Base-by-base conservation (phyloP, 2,113 vertebrate species). In the Saccopteryx bilineata region DNA sequence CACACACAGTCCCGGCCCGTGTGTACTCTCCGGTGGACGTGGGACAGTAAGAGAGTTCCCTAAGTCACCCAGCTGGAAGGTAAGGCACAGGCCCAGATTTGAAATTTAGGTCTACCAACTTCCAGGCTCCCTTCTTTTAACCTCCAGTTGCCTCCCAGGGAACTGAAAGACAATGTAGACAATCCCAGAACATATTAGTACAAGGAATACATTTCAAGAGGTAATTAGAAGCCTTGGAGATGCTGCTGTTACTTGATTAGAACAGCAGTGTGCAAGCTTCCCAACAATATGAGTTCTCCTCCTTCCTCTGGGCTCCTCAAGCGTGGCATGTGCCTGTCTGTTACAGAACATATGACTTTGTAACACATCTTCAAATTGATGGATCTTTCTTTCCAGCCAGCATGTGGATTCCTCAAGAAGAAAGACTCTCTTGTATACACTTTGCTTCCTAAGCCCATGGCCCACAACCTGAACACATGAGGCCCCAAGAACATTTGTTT, bases 131-230 rank as follows among this genome's bases (percentile, higher is more conserved):
- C n/a, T 90, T 58, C 3, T 68, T 48, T 85, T 91, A 84, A 85
- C 11, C 9, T 71, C 82, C 28, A 86, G 58, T 21, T 39, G 11
- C 65, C 58, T 69, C 24, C 23, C 46, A 89, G 60, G 18, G 17
- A 95, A 82, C 28, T 82, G 15, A 96, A 33, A 96, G 28, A 63
- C 69, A 28, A 75, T 71, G 26, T 61, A 79, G 21, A 91, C 94
- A 91, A 88, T 50, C 50, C 50, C 63, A 93, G 79, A 58, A 58
- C 33, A 88, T 81, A 24, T 66, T 94, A 96, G 80, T 56, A 84
- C 4, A 95, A 23, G 24, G 8, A 92, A 78, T 31, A 74, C 7
- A 82, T 58, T 63, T 96, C 84, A 85, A 74, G 63, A 75, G 81
- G 18, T 14, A 69, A 50, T 79, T 33, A 80, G 68, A 87, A 95